Evolutionary conservation across 1,140 invertebrate genomes (phyloP), one percentile per base, ranked within the genome.

Genomic region (Odontomachus brunneus): DNA sequence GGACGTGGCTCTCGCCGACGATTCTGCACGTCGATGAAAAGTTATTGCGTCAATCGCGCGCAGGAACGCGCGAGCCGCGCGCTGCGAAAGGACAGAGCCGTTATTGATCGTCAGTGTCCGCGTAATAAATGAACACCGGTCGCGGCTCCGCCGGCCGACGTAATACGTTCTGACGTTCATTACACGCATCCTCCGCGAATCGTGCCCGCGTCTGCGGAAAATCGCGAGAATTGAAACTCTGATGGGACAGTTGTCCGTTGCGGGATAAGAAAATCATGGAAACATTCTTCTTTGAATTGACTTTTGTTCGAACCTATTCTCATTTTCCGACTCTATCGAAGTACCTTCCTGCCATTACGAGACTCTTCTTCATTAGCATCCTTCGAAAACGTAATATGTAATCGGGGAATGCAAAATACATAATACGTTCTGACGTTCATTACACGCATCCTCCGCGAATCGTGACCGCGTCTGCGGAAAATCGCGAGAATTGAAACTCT

Each of bases 21-120:
- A 80, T 55, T 59, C 69, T 71, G 19, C 65, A 71, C 48, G 53
- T 67, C 63, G 62, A 78, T 66, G 48, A 53, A 14, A 78, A 78
- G 49, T 53, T 63, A 78, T 38, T 19, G 48, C 49, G 26, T 38
- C n/a, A 7, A 62, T 75, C 24, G 26, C 38, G n/a, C 63, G 22
- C 14, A 14, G 2, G 2, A 44, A 65, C 19, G 62, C 72, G 57
- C 3, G n/a, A n/a, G 59, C 3, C 33, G 59, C 22, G 33, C 29
- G 7, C 67, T 2, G 33, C n/a, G 55, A 75, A 67, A 71, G 29
- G 48, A 67, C 48, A 17, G 48, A 17, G 5, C 48, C 7, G 65
- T 69, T 73, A 73, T 73, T 73, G 53, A 73, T 73, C 33, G 57
- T 9, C 24, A 19, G 69, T 22, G 19, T 59, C 53, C 53, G 15